Percentiles rank a stretch among this genome's conserved stretches.
phyloP scores from a whole-genome alignment of 2,888 invertebrate species.

The Sinohyriopsis cumingii region DNA sequence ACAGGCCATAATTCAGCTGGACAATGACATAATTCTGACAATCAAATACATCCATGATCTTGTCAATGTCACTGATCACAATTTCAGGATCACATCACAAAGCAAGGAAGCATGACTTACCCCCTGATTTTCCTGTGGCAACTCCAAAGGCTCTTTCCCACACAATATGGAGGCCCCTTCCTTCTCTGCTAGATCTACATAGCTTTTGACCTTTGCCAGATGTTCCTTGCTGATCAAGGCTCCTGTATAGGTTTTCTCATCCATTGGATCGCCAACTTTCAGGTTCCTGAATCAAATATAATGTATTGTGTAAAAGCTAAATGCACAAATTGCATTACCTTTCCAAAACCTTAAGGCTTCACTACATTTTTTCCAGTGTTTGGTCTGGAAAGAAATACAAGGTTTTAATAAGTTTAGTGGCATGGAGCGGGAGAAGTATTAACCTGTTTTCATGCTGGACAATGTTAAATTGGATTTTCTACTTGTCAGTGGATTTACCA shows the following conservation, averaged over 20 bases:
- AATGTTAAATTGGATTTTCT: no score
- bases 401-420: no score
- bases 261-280: constrained; percentile 71
- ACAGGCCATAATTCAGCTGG: no score
- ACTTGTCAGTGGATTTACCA: no score
- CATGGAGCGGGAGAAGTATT: no score
- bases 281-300: constrained; percentile 60
- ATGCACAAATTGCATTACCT: background rate
- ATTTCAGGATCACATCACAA: background rate
- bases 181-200: constrained; percentile 70
- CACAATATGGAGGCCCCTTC: constrained; percentile 72
- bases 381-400: no score
- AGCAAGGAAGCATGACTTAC: constrained; percentile 40
- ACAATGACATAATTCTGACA: no score
- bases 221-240: constrained; percentile 74
- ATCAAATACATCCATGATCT: no score
- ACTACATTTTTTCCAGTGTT: no score
- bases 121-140: constrained; percentile 66
- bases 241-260: constrained; percentile 69
- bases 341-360: background rate
- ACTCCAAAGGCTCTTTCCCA: constrained; percentile 66
- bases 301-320: background rate
- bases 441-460: no score
- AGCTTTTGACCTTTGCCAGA: constrained; percentile 72
- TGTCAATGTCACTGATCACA: no score